phyloP scores from a whole-genome alignment of 2,113 vertebrate genomes.

The Diadophis punctatus region DNA sequence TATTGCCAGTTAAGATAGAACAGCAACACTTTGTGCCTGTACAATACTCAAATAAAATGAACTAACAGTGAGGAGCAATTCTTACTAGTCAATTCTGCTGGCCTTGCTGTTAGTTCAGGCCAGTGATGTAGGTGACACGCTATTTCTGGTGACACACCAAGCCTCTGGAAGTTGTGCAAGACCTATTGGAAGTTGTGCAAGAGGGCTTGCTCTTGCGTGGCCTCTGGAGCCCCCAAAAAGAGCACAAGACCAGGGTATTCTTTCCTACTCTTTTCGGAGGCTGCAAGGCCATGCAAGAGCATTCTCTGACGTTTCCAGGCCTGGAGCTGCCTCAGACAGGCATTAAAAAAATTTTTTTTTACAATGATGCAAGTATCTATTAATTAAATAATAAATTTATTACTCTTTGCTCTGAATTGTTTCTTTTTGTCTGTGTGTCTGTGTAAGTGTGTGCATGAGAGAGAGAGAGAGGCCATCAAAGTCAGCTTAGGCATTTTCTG shows the following conservation, averaged over 20 bases:
- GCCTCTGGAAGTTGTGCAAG: neutral
- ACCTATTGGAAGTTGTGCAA: neutral
- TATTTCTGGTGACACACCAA: neutral
- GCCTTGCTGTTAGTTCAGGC: constrained; percentile 49
- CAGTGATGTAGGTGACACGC: neutral
- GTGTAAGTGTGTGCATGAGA: neutral
- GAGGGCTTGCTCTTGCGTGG: neutral
- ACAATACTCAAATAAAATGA: constrained; percentile 55
- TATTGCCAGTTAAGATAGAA: constrained; percentile 59
- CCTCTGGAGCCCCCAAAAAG: neutral
- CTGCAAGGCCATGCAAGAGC: neutral
- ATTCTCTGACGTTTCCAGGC: neutral
- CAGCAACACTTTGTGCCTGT: constrained; percentile 44
- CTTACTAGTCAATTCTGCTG: constrained; percentile 46
- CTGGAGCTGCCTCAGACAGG: neutral
- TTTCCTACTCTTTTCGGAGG: neutral
- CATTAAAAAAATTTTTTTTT: neutral
- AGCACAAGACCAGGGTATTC: neutral
- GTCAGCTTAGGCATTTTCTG: neutral
- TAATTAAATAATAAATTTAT: neutral
- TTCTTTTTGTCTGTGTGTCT: neutral
- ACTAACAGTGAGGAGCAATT: constrained; percentile 28
- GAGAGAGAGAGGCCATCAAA: neutral
- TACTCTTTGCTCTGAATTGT: neutral
- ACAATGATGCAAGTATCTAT: neutral